Evolutionary conservation across 2,797 vertebrate species (phyloP).

Genomic region (Siniperca scherzeri): DNA sequence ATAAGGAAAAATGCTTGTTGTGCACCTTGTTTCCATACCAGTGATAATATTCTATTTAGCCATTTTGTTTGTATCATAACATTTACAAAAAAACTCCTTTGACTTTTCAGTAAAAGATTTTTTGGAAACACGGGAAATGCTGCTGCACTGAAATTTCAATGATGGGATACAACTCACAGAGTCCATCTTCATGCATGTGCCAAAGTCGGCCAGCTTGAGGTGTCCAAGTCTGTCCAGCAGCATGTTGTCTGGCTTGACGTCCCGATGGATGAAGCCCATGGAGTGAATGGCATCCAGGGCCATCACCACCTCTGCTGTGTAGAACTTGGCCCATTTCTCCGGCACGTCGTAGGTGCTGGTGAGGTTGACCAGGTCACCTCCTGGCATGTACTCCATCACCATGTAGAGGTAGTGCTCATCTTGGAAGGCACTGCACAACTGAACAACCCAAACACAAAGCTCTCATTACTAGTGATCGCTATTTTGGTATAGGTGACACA

Average conservation of each 20-base stretch:
- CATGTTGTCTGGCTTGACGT: conserved; percentile 99
- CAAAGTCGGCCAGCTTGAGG: conserved; percentile 98
- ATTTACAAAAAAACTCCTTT: neutral
- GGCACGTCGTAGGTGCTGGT: conserved; percentile 99
- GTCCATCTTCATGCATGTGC: conserved; percentile 99
- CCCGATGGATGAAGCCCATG: conserved; percentile 98
- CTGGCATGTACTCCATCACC: conserved; percentile 99
- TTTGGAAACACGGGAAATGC: neutral
- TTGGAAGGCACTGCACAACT: conserved; percentile 99
- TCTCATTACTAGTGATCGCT: neutral
- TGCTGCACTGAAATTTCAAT: neutral
- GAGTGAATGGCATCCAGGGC: conserved; percentile 98
- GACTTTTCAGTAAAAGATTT: neutral
- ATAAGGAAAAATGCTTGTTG: neutral
- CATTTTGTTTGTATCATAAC: neutral
- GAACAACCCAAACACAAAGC: conserved; percentile 20
- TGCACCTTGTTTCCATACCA: conserved; percentile 1
- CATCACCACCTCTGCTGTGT: conserved; percentile 97
- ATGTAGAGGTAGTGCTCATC: conserved; percentile 98
- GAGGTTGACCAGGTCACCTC: conserved; percentile 99
- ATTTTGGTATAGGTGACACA: neutral
- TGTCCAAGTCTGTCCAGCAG: conserved; percentile 95
- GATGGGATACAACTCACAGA: conserved; percentile 85
- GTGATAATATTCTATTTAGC: neutral
- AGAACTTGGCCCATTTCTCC: conserved; percentile 99